Evolutionary conservation across 2,888 invertebrate genomes (phyloP), one percentile per base, ranked within the genome.

Genomic region (Apamea anceps): DNA sequence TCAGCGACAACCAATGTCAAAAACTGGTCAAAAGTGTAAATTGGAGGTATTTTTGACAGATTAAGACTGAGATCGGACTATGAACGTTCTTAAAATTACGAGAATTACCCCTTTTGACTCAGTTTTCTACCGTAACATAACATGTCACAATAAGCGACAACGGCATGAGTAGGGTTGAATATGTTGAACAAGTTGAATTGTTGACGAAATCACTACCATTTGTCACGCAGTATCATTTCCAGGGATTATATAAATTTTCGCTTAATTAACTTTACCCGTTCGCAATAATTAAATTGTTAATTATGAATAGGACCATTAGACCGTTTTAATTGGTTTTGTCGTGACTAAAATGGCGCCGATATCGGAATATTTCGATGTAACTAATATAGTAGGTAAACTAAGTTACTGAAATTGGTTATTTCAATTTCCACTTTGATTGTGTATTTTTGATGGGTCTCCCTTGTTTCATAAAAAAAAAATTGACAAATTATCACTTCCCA

Each of bases 221-320:
- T 65, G 76, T 79, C 63, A 37, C 48, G 6, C 62, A 57, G 18
- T 72, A 72, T 62, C 18, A 80, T 79, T 83, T 54, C 3, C 37
- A 13, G 32, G 75, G 28, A 57, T 72, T 77, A 71, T 65, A 82
- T 79, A 75, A 77, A 85, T 73, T 70, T 60, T 25, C 13, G 21
- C 62, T 83, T 85, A 83, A 85, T 85, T 83, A 83, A 83, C 74
- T 72, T 65, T 51, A 51, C 45, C 37, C 65, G 77, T 48, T 37
- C 57, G 48, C 42, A 37, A 66, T 76, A 80, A 83, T 81, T 62
- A 79, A 85, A 75, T 71, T 68, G 86, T 87, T 86, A 80, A 86
- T 87, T 86, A 86, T 83, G 77, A 85, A 83, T 77, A 77, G 81
- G 72, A 71, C 71, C 74, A 82, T 87, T 83, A 84, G 78, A 81